Conservation (phyloP, 2,888 invertebrate species). For the Pristionchus maxplancki region DNA sequence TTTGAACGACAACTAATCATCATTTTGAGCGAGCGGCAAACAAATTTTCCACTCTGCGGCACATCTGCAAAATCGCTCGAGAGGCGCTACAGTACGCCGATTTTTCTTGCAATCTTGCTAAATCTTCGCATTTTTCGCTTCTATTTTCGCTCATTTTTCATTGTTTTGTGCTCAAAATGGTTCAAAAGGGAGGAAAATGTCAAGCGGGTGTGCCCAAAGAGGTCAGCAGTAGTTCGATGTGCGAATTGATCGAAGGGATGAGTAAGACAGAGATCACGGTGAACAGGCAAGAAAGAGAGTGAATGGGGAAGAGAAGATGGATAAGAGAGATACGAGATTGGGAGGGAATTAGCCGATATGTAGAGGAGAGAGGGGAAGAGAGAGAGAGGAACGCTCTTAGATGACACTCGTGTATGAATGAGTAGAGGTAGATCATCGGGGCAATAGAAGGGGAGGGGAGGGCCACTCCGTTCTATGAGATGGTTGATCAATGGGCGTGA, state of each 20-base stretch:
- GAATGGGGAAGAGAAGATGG: slow-evolving; percentile 46
- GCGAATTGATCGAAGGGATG: slow-evolving; percentile 12
- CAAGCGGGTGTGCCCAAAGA: not conserved
- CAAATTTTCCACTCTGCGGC: not conserved
- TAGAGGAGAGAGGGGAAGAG: not conserved
- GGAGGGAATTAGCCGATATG: slow-evolving; percentile 28
- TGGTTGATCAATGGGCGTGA: not conserved
- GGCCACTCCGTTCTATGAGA: not conserved
- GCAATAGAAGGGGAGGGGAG: not conserved
- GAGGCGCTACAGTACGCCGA: not conserved
- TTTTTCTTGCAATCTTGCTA: not conserved
- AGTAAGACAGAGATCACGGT: slow-evolving; percentile 31
- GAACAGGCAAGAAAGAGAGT: slow-evolving; percentile 35
- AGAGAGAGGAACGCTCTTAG: slow-evolving; percentile 30
- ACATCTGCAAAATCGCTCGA: not conserved
- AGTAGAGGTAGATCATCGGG: not conserved
- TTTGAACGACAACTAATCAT: slow-evolving; percentile 20
- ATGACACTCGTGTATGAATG: not conserved
- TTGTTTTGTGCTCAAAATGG: not conserved
- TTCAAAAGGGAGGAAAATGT: not conserved
- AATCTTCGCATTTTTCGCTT: not conserved
- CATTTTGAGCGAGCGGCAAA: not conserved
- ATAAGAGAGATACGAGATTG: slow-evolving; percentile 43
- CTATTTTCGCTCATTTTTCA: not conserved
- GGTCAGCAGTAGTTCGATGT: not conserved